These are phyloP conservation scores for Euglossa dilemma DNA, from an alignment of 1,140 invertebrate genomes.

Conservation along the genomic window DNA sequence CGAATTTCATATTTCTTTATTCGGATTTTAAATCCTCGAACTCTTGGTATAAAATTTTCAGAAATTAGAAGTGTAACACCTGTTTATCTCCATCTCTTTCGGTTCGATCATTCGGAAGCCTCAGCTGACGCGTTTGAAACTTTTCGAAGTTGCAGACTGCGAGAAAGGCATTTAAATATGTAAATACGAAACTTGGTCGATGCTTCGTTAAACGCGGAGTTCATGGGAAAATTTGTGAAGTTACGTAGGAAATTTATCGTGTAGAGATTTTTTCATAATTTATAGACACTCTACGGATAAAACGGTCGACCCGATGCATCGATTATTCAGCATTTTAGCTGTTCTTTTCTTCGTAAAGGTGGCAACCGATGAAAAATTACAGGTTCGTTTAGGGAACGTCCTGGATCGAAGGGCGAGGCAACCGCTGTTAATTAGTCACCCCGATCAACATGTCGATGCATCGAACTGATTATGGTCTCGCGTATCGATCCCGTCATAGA, in stretches of 20 bases:
- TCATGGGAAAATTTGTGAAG: neutral
- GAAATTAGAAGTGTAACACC: neutral
- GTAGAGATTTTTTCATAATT: neutral
- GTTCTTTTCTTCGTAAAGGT: neutral
- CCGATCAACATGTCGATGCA: conserved; percentile 26
- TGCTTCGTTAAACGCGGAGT: neutral
- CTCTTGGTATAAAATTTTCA: neutral
- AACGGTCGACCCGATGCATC: no score
- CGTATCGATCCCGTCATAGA: conserved; percentile 25
- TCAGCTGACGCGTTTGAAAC: neutral
- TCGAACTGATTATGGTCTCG: neutral
- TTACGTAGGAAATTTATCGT: no score
- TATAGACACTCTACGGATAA: neutral
- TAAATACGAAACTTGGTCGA: neutral
- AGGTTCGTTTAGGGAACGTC: neutral
- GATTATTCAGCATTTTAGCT: neutral
- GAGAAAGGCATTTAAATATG: neutral
- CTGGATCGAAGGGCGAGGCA: neutral
- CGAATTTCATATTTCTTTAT: no score
- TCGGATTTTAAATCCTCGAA: no score
- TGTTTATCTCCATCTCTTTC: neutral
- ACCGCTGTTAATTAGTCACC: conserved; percentile 30
- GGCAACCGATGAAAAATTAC: neutral
- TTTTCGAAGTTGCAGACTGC: neutral
- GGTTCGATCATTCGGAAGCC: neutral